phyloP scores from a whole-genome alignment of 2,113 vertebrate species.

The Microcebus tavaratra region DNA sequence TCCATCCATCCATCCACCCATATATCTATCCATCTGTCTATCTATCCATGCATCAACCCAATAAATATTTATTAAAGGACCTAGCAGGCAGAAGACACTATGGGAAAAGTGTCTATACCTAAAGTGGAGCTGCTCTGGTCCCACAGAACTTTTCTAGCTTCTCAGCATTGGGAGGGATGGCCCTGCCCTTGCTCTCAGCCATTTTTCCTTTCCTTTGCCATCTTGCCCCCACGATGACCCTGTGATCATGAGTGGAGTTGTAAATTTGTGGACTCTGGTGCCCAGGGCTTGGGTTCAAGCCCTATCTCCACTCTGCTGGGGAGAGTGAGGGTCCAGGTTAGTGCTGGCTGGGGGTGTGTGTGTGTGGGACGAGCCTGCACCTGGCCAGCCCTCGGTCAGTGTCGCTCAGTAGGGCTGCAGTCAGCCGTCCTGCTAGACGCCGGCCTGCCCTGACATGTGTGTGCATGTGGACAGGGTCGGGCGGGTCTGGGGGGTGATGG shows the following conservation, averaged over 20 bases:
- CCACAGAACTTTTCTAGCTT: fast-evolving
- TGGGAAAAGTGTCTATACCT: no score
- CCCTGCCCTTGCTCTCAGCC: not conserved
- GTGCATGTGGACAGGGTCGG: not conserved
- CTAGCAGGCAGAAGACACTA: not conserved
- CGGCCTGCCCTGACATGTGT: fast-evolving
- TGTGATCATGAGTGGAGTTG: fast-evolving
- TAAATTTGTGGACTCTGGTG: not conserved
- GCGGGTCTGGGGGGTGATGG: fast-evolving
- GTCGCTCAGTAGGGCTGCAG: not conserved
- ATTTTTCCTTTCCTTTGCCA: no score
- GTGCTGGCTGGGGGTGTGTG: not conserved
- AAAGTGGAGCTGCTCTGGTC: not conserved
- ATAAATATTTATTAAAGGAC: not conserved
- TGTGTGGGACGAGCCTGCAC: no score
- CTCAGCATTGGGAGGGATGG: not conserved
- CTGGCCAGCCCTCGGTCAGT: no score
- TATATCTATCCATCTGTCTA: not conserved
- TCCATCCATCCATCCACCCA: not conserved
- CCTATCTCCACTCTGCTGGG: not conserved
- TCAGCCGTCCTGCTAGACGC: not conserved
- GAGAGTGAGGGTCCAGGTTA: not conserved
- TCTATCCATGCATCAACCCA: not conserved
- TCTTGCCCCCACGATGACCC: fast-evolving
- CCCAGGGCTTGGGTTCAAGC: no score